phyloP scores from a whole-genome alignment of 1,140 invertebrate genomes.

The Zaprionus davidi region DNA sequence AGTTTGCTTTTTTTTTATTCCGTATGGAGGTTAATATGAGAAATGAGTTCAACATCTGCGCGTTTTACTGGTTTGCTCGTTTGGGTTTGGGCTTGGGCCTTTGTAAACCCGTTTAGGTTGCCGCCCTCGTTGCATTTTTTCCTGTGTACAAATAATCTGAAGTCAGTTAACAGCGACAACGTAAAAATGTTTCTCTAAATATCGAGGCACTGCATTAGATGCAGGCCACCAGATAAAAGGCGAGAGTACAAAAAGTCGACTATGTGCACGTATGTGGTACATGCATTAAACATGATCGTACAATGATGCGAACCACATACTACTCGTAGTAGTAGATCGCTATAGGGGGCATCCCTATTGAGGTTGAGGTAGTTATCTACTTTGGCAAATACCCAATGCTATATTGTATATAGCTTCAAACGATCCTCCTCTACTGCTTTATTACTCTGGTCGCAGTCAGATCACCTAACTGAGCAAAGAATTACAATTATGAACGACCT shows the following conservation, averaged over 20 bases:
- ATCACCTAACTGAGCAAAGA: neutral
- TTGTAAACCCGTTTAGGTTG: conserved; percentile 71
- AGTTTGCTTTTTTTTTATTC: conserved; percentile 24
- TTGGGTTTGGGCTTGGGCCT: conserved; percentile 40
- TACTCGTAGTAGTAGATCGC: neutral
- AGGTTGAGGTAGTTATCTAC: neutral
- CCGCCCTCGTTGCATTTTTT: conserved; percentile 66
- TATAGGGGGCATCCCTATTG: conserved; percentile 4
- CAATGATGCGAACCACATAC: conserved; percentile 36
- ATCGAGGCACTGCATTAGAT: conserved; percentile 66
- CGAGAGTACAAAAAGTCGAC: conserved; percentile 51
- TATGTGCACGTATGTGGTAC: conserved; percentile 44
- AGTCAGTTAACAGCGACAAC: conserved; percentile 56
- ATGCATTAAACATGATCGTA: conserved; percentile 63
- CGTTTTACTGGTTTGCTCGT: conserved; percentile 38
- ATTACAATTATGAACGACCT: neutral
- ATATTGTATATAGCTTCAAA: neutral
- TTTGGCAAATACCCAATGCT: neutral
- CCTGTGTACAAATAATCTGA: conserved; percentile 65
- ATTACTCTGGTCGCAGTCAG: too few relatives aligned
- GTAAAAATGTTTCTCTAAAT: conserved; percentile 66
- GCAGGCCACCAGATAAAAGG: conserved; percentile 70
- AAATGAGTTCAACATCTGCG: conserved; percentile 74
- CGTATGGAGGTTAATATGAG: conserved; percentile 59
- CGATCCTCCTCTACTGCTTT: neutral